A percentile compares a stretch with the other conserved stretches of the same genome.
Evolutionary conservation across 2,888 invertebrate species (phyloP).

Genomic region (Synanthedon myopaeformis): DNA sequence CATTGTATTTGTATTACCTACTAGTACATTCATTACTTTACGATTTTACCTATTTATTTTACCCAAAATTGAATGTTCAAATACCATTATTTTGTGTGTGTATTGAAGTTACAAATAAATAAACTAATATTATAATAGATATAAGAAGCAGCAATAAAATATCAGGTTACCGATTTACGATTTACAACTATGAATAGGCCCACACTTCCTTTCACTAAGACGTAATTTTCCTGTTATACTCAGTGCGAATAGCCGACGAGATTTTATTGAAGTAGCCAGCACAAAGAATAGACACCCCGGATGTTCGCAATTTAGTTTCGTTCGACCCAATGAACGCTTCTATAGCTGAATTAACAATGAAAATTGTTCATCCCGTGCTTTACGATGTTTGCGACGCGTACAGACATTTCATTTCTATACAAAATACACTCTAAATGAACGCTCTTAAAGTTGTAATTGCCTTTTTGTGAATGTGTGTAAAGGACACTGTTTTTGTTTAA

Average conservation of each 20-base stretch:
- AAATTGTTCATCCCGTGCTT: conserved; percentile 61
- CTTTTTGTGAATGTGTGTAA: neutral
- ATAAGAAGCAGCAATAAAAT: conserved; percentile 13
- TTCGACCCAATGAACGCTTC: conserved; percentile 57
- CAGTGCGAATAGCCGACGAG: conserved; percentile 33
- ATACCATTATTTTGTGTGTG: too few relatives aligned
- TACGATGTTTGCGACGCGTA: conserved; percentile 8
- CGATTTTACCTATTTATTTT: too few relatives aligned
- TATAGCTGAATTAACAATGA: conserved; percentile 62
- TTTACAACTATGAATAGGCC: conserved; percentile 3
- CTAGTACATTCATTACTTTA: too few relatives aligned
- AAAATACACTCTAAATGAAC: conserved; percentile 14
- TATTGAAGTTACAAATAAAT: neutral
- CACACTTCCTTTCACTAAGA: conserved; percentile 31
- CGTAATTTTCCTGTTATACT: conserved; percentile 47
- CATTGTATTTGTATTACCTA: too few relatives aligned
- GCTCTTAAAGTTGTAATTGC: conserved; percentile 7
- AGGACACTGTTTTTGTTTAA: conserved; percentile 16
- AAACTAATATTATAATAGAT: neutral
- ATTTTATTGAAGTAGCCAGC: conserved; percentile 32
- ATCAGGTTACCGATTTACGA: conserved; percentile 26
- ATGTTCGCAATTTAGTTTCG: conserved; percentile 65
- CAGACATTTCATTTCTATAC: too few relatives aligned
- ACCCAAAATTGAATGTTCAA: too few relatives aligned
- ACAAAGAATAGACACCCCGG: conserved; percentile 59